Percentiles rank a stretch among this genome's conserved stretches.
phyloP scores from a whole-genome alignment of 2,888 invertebrate species.

The Hypomecis atomaria region DNA sequence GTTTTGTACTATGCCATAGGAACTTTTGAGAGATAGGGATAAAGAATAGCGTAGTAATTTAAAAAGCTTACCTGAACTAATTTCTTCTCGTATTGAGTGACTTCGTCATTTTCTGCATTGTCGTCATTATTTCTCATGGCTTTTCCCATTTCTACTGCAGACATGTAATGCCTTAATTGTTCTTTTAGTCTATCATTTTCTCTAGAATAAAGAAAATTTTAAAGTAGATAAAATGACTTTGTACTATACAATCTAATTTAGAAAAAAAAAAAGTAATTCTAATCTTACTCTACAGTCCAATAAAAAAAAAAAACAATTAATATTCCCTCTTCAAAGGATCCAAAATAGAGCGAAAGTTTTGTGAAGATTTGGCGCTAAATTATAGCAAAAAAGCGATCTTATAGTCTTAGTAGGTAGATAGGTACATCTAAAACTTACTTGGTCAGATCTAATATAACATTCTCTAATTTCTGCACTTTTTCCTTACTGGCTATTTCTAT shows the following conservation, averaged over 20 bases:
- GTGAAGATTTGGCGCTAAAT: not conserved
- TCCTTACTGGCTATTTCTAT: constrained; percentile 75
- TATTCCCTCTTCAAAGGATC: too few species aligned
- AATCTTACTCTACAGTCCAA: too few species aligned
- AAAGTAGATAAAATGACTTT: not conserved
- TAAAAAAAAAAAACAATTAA: too few species aligned
- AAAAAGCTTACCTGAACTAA: constrained; percentile 88
- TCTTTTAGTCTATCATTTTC: constrained; percentile 94
- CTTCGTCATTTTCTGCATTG: constrained; percentile 84
- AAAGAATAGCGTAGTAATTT: not conserved
- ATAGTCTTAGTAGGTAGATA: too few species aligned
- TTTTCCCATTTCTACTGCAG: constrained; percentile 94
- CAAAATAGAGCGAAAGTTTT: too few species aligned
- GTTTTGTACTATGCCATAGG: too few species aligned
- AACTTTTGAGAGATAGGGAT: too few species aligned
- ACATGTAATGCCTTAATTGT: constrained; percentile 93
- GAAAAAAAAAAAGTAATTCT: too few species aligned
- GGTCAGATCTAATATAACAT: constrained; percentile 86
- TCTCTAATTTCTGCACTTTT: constrained; percentile 77
- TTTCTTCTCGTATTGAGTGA: constrained; percentile 92
- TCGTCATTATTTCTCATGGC: constrained; percentile 85
- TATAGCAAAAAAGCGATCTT: not conserved
- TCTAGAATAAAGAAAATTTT: constrained; percentile 68
- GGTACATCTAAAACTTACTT: constrained; percentile 79
- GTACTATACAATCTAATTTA: not conserved